Base-by-base conservation (phyloP, 1,140 invertebrate species). In the Elymnias hypermnestra region DNA sequence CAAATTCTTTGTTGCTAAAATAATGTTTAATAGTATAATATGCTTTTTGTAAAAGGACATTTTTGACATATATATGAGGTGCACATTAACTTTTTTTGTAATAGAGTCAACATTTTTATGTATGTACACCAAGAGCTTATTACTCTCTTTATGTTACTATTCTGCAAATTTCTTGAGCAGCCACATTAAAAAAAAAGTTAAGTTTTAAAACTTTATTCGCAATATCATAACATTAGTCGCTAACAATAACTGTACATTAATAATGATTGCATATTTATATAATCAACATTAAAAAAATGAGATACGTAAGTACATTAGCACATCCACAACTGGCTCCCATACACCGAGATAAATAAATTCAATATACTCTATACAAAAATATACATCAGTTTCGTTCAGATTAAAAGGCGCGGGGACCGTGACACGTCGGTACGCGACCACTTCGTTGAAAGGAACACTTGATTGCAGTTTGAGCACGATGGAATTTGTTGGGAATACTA, bases 181-280 rank as follows among this genome's bases (percentile, higher is more conserved):
- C 12, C 5, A 31, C 1, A n/a, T n/a, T n/a, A n/a, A 31, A 15
- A 31, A 1, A 31, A 17, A 35, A 19, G 1, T 12, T 15, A 62
- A 52, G 55, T 57, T 66, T 33, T 15, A 7, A 33, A 15, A 33
- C 14, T 55, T 72, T 63, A 59, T 72, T 73, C 60, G 67, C 54
- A 73, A 64, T 63, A 70, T 63, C 54, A 55, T 59, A 55, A 26
- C n/a, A 2, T n/a, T 47, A 49, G 54, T 59, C 13, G 60, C 43
- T 77, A 81, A 63, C 57, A 68, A 67, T 70, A 74, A 70, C 68
- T 72, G 61, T 83, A 83, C 69, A 77, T 65, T 43, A 31, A 57
- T 61, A 56, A 64, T 64, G 49, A 73, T 63, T 60, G 75, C 62
- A 33, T 33, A 15, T 1, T 10, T 1, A 5, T 12, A 72, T 60